phyloP scores from a whole-genome alignment of 2,113 vertebrate species.

The Macrotus californicus region DNA sequence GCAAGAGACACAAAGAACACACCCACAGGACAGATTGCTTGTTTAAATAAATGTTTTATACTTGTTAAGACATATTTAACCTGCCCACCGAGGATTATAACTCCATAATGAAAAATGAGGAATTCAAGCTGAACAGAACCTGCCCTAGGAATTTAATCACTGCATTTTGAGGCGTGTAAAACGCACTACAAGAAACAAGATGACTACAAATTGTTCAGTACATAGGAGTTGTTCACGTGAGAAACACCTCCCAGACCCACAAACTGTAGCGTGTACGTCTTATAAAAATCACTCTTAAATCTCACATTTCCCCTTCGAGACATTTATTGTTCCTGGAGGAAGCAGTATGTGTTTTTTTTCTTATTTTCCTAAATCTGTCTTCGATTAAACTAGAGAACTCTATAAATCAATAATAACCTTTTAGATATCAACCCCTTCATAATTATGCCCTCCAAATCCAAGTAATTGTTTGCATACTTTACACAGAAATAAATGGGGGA shows the following conservation, averaged over 20 bases:
- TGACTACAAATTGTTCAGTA: constrained; percentile 19
- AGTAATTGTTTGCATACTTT: constrained; percentile 85
- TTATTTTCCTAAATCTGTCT: constrained; percentile 78
- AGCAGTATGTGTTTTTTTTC: constrained; percentile 60
- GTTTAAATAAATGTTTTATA: constrained; percentile 32
- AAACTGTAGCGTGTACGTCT: constrained; percentile 17
- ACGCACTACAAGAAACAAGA: neutral
- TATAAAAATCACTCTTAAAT: constrained; percentile 75
- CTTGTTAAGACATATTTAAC: neutral
- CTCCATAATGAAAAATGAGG: constrained; percentile 3
- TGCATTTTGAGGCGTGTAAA: constrained; percentile 5
- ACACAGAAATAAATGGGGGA: constrained; percentile 73
- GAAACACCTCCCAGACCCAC: constrained; percentile 47
- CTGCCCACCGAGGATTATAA: constrained; percentile 3
- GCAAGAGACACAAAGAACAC: neutral
- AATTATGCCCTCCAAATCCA: constrained; percentile 79
- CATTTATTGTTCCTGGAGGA: constrained; percentile 70
- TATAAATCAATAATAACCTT: constrained; percentile 82
- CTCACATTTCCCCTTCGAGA: constrained; percentile 73
- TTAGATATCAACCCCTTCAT: constrained; percentile 81
- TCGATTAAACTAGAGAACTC: constrained; percentile 79
- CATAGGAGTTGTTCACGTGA: neutral
- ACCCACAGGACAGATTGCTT: neutral
- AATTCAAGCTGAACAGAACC: constrained; percentile 27
- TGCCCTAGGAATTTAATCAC: constrained; percentile 3